A percentile compares a stretch with the other conserved stretches of the same genome.
phyloP scores from a whole-genome alignment of 2,797 vertebrate species.

The Parotocinclus haroldoi region DNA sequence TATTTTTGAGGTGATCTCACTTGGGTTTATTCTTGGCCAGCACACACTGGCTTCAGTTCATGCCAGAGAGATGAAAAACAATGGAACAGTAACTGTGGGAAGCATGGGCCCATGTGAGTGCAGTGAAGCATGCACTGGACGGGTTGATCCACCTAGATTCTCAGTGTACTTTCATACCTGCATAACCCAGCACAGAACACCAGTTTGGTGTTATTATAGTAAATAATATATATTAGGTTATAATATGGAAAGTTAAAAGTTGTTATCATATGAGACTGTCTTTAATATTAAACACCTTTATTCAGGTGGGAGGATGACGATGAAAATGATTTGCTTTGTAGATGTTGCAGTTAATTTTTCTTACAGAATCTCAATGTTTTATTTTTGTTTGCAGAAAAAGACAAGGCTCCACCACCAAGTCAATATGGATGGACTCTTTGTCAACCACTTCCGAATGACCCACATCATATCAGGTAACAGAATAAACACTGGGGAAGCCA shows the following conservation, averaged over 20 bases:
- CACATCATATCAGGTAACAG: slow-evolving; percentile 61
- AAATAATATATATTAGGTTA: background rate
- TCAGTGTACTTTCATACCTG: background rate
- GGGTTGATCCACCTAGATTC: background rate
- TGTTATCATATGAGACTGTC: background rate
- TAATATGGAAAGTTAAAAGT: background rate
- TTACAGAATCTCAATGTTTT: slow-evolving; percentile 10
- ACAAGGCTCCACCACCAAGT: slow-evolving; percentile 34
- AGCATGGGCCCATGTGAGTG: slow-evolving; percentile 67
- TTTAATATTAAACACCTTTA: background rate
- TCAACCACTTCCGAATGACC: slow-evolving; percentile 45
- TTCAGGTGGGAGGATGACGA: background rate
- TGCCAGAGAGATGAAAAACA: slow-evolving; percentile 58
- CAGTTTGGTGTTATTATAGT: no score
- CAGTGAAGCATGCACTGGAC: slow-evolving; percentile 54
- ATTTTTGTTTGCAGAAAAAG: slow-evolving; percentile 51
- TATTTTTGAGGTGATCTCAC: slow-evolving; percentile 30
- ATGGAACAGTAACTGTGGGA: slow-evolving; percentile 34
- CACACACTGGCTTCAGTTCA: slow-evolving; percentile 61
- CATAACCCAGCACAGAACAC: slow-evolving; percentile 9
- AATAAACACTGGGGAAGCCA: slow-evolving; percentile 23
- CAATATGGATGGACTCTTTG: slow-evolving; percentile 55
- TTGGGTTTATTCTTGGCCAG: slow-evolving; percentile 43
- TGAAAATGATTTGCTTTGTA: background rate
- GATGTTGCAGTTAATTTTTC: slow-evolving; percentile 8